Evolutionary conservation across 92 coral and sea anemone genomes (phyloP).

Genomic region (Epizoanthus fatuus): DNA sequence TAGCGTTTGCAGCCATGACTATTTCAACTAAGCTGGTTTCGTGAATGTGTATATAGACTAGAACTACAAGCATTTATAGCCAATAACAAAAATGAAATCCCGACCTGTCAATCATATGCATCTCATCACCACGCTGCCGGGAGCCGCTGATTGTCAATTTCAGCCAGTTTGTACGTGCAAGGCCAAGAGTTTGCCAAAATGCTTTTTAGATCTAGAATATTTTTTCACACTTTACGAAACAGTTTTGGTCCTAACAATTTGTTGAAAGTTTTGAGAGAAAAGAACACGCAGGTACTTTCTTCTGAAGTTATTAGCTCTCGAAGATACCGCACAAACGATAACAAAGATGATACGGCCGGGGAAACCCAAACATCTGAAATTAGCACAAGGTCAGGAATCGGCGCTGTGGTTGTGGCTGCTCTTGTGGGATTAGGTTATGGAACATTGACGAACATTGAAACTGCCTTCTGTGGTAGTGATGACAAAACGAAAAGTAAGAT

Average conservation of each 20-base stretch:
- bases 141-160: no score
- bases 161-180: background rate
- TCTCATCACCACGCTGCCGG: no score
- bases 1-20: background rate
- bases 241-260: background rate
- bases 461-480: constrained; percentile 31
- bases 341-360: no score
- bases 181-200: background rate
- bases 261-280: constrained; percentile 1
- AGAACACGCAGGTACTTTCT: constrained; percentile 14
- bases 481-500: constrained; percentile 6
- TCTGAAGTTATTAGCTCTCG: constrained; percentile 15
- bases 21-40: no score
- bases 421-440: no score
- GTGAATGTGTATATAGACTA: no score
- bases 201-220: constrained; percentile 3
- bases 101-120: no score
- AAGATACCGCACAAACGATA: background rate
- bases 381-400: no score
- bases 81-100: no score
- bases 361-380: no score
- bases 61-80: no score
- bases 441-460: background rate
- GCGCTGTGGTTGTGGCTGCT: no score
- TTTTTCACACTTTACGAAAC: background rate